Conservation (phyloP, 1,140 invertebrate species). For the Lepidostoma basale region DNA sequence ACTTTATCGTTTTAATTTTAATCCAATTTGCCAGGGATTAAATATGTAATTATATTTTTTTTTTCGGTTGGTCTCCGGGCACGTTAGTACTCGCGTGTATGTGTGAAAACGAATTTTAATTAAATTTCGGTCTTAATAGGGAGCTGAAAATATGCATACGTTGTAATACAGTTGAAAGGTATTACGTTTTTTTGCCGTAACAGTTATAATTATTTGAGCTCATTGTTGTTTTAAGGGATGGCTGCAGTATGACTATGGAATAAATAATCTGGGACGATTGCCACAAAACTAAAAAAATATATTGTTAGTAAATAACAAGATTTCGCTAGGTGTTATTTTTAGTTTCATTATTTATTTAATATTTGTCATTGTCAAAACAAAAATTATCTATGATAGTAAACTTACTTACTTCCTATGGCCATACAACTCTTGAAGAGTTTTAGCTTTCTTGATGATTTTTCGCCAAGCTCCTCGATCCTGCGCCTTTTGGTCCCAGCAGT, state of each 20-base stretch:
- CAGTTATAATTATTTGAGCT: constrained; percentile 37
- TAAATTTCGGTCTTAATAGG: constrained; percentile 47
- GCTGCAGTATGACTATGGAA: constrained; percentile 29
- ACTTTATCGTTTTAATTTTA: constrained; percentile 58
- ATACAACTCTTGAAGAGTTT: too few species aligned
- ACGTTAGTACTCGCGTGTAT: constrained; percentile 10
- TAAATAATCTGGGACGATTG: not conserved
- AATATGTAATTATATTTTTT: constrained; percentile 59
- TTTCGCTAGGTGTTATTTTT: too few species aligned
- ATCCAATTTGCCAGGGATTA: constrained; percentile 64
- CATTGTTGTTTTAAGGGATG: constrained; percentile 39
- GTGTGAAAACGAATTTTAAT: constrained; percentile 41
- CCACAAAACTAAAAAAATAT: too few species aligned
- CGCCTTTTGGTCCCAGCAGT: too few species aligned
- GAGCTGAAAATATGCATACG: constrained; percentile 32
- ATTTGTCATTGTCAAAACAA: too few species aligned
- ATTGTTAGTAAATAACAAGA: too few species aligned
- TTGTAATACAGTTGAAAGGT: constrained; percentile 32
- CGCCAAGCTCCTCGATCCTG: too few species aligned
- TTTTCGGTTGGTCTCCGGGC: constrained; percentile 34
- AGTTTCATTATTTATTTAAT: too few species aligned
- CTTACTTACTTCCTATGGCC: too few species aligned
- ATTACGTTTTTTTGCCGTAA: constrained; percentile 27
- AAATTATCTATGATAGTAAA: too few species aligned
- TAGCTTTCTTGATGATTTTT: too few species aligned